Base-by-base conservation (phyloP, 2,888 invertebrate genomes). In the Sphinx pinastri region DNA sequence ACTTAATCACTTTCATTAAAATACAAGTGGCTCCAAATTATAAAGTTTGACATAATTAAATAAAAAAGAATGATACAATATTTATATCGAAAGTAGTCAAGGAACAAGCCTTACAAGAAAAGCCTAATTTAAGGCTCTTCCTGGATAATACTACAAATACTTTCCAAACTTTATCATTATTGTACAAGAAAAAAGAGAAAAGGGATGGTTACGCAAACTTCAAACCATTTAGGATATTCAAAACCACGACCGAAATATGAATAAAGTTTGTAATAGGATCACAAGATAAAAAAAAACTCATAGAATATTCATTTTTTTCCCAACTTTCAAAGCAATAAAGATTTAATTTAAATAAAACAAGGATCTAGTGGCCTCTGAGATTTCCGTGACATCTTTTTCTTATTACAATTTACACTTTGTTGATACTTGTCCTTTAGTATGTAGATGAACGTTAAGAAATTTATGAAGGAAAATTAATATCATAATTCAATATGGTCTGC, bases 191-290 rank as follows among this genome's bases (percentile, higher is more conserved):
- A 60, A 49, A 63, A 49, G 47, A 19, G 19, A 49, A 19, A 49
- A 19, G 4, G 12, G 63, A 76, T 71, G 75, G 70, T 70, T 75
- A 72, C 55, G 16, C 55, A 72, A 75, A 74, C 70, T 75, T 74
- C 59, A n/a, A 74, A 71, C 69, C 70, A 69, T 72, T 73, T 73
- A 72, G 70, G 75, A 74, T 67, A 74, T 72, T 71, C 69, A 55
- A 71, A 73, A 70, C 73, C 74, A 70, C 73, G 68, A 58, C 69
- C 51, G 69, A 71, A 72, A 74, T 75, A 75, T 74, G 76, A 73
- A 72, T 75, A 76, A 78, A 77, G 75, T 77, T 77, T 75, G 49
- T 71, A 75, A 76, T 76, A 70, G 72, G 67, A 77, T 72, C 70
- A 68, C 71, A 67, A 58, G 67, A 57, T 69, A 67, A 69, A 69